Evolutionary conservation across 2,797 vertebrate species (phyloP).

Genomic region (Cryptoblepharus egeriae): DNA sequence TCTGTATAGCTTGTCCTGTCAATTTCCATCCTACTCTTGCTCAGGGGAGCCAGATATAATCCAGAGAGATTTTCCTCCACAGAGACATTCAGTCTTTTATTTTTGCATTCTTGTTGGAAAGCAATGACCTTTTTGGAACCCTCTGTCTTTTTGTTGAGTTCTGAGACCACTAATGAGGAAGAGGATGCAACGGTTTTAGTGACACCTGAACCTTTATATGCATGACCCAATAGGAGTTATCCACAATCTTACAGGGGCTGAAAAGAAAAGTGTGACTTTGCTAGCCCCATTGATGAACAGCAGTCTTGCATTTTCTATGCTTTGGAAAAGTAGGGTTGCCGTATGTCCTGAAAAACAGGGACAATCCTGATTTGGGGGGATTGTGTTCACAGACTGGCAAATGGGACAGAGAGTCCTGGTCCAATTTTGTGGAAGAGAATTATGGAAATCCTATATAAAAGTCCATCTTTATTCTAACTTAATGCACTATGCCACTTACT

Average conservation of each 20-base stretch:
- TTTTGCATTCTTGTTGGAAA: conserved; percentile 6
- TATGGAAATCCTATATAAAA: too few relatives aligned
- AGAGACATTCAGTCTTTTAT: not conserved
- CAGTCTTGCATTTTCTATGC: not conserved
- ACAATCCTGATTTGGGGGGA: too few relatives aligned
- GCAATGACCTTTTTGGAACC: conserved; percentile 9
- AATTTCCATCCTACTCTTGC: too few relatives aligned
- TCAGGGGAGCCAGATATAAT: not conserved
- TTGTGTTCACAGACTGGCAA: too few relatives aligned
- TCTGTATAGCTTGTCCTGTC: not conserved
- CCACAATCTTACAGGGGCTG: not conserved
- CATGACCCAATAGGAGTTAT: not conserved
- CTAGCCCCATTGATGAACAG: not conserved
- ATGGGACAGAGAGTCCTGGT: too few relatives aligned
- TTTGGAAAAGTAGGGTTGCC: too few relatives aligned
- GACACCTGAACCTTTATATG: not conserved
- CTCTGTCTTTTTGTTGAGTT: not conserved
- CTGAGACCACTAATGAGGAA: not conserved
- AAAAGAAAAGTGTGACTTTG: not conserved
- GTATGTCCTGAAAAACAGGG: too few relatives aligned
- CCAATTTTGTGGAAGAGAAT: too few relatives aligned
- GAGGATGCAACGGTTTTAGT: not conserved
- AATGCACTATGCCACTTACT: not conserved
- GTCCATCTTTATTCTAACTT: not conserved
- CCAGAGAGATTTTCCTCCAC: not conserved